A percentile compares a stretch with the other conserved stretches of the same genome.
These are phyloP conservation scores for Ametastegia equiseti DNA, from an alignment of 2,888 invertebrate species.

Conservation along the genomic window DNA sequence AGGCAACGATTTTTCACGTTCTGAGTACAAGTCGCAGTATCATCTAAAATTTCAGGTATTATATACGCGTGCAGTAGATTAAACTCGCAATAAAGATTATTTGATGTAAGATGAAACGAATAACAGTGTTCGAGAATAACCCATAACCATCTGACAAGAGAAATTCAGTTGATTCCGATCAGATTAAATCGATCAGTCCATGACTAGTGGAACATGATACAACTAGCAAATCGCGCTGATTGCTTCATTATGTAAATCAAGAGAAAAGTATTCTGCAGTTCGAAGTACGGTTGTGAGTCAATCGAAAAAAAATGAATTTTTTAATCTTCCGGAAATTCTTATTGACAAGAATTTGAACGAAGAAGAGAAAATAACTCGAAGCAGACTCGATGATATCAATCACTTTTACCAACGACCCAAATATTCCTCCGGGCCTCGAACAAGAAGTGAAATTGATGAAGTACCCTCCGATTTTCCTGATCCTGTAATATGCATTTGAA, in stretches of 20 bases:
- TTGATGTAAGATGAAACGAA: background rate
- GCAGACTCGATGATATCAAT: slow-evolving; percentile 6
- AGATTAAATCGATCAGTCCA: background rate
- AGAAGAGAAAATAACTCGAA: slow-evolving; percentile 24
- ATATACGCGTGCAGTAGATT: no score
- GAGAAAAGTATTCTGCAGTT: background rate
- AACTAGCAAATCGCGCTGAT: background rate
- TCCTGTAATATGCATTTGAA: background rate
- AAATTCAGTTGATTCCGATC: slow-evolving; percentile 5
- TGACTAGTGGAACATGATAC: background rate
- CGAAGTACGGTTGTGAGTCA: background rate
- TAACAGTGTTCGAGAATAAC: slow-evolving; percentile 27
- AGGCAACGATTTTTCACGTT: background rate
- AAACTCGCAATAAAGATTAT: background rate
- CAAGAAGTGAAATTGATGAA: background rate
- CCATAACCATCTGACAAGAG: slow-evolving; percentile 2
- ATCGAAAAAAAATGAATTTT: background rate
- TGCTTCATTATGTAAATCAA: background rate
- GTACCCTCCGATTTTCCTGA: background rate
- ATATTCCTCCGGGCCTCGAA: background rate
- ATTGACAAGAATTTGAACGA: slow-evolving; percentile 19
- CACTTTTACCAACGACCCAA: slow-evolving; percentile 15
- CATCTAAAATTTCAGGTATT: background rate
- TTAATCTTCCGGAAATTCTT: background rate
- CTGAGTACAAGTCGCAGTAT: background rate